phyloP scores from a whole-genome alignment of 2,113 vertebrate genomes.

The Erinaceus europaeus region DNA sequence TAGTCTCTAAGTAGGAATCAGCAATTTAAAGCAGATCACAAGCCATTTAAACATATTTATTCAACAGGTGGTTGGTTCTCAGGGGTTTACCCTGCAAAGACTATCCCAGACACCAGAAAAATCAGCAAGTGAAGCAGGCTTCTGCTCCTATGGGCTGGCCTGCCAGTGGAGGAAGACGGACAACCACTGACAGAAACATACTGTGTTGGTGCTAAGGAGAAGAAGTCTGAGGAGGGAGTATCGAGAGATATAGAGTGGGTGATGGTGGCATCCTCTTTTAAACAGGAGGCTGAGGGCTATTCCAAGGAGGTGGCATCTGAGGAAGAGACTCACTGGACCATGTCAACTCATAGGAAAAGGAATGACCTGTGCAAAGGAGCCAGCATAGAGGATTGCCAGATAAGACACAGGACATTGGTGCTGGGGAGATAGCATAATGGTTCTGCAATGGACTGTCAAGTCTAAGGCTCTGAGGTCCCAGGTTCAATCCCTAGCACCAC shows the following conservation, averaged over 20 bases:
- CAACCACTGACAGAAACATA: neutral
- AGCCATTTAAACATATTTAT: neutral
- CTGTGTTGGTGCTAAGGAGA: neutral
- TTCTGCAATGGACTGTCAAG: too few relatives aligned
- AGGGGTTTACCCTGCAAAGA: neutral
- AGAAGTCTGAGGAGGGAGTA: neutral
- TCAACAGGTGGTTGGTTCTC: neutral
- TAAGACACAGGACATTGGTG: too few relatives aligned
- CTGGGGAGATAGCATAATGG: too few relatives aligned
- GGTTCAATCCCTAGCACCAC: too few relatives aligned
- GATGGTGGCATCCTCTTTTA: neutral
- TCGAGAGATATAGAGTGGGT: neutral
- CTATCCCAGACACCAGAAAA: neutral
- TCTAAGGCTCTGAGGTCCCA: too few relatives aligned
- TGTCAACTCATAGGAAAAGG: neutral
- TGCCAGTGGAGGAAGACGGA: neutral
- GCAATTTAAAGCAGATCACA: neutral
- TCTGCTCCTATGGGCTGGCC: neutral
- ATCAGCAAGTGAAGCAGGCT: neutral
- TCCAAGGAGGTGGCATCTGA: neutral
- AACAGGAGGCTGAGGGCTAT: neutral
- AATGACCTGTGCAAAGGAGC: neutral
- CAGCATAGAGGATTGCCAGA: neutral
- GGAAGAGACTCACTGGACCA: neutral
- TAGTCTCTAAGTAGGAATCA: neutral